phyloP scores from a whole-genome alignment of 1,140 invertebrate species.

The Diabrotica undecimpunctata region DNA sequence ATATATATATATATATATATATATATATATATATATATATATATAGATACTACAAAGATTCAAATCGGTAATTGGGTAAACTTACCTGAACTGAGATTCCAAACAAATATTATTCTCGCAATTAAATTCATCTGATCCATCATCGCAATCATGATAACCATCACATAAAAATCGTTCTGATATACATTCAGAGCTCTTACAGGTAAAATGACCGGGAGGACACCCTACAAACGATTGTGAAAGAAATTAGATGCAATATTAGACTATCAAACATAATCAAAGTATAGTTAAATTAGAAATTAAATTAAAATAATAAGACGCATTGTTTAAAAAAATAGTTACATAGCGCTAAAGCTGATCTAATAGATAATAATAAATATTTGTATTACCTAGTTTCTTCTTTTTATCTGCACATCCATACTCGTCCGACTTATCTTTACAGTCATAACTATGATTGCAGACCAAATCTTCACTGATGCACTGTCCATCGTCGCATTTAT shows the following conservation, averaged over 20 bases:
- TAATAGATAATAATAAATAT: too few species aligned
- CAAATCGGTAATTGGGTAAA: too few species aligned
- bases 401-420: constrained; percentile 52
- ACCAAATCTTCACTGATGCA: constrained; percentile 52
- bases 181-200: constrained; percentile 61
- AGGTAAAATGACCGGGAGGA: constrained; percentile 50
- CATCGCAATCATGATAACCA: constrained; percentile 68
- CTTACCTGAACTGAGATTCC: constrained; percentile 45
- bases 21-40: too few species aligned
- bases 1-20: too few species aligned
- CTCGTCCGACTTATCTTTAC: constrained; percentile 74
- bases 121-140: constrained; percentile 67
- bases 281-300: too few species aligned
- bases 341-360: too few species aligned
- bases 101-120: constrained; percentile 35
- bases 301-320: too few species aligned
- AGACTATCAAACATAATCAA: too few species aligned
- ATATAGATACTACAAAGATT: too few species aligned
- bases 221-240: constrained; percentile 22
- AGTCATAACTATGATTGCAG: constrained; percentile 74
- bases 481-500: constrained; percentile 56
- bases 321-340: too few species aligned
- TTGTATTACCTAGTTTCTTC: constrained; percentile 1
- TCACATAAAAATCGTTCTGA: constrained; percentile 65
- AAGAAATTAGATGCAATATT: too few species aligned